Conservation (phyloP, 1,140 invertebrate genomes). For the Hestina assimilis region DNA sequence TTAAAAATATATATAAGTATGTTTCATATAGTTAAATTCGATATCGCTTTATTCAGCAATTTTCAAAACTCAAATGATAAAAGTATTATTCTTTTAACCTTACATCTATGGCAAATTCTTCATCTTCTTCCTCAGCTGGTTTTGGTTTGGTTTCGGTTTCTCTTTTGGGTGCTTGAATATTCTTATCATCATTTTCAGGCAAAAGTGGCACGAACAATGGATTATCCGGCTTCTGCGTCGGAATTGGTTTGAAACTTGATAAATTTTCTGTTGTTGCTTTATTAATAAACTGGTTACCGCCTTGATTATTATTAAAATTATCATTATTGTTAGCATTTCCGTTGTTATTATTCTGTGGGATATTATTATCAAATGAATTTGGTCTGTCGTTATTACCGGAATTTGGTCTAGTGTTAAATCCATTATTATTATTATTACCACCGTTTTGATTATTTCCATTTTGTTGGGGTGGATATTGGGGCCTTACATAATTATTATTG, state of each 20-base stretch:
- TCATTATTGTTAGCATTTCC: conserved; percentile 15
- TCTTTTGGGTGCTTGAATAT: conserved; percentile 45
- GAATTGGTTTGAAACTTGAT: conserved; percentile 4
- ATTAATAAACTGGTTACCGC: conserved; percentile 1
- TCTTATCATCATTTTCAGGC: conserved; percentile 30
- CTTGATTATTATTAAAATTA: conserved; percentile 3
- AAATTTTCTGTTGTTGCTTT: conserved; percentile 6
- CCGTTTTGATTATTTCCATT: conserved; percentile 22
- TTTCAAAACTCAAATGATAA: background rate
- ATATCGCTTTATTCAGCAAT: too few species aligned
- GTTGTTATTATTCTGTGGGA: conserved; percentile 3
- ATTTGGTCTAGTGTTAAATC: background rate
- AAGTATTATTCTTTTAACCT: conserved; percentile 33
- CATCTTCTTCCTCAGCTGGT: conserved; percentile 33
- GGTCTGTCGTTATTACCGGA: background rate
- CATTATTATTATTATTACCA: conserved; percentile 14
- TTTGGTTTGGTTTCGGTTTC: conserved; percentile 38
- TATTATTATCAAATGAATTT: conserved; percentile 14
- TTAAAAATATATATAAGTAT: too few species aligned
- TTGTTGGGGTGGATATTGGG: conserved; percentile 13
- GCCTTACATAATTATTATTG: conserved; percentile 13
- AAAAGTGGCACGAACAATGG: conserved; percentile 35
- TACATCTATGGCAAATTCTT: conserved; percentile 49
- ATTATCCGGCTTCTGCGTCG: conserved; percentile 9
- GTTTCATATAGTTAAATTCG: too few species aligned